Conservation (phyloP, 2,888 invertebrate species). For the Dasysyrphus tricinctus region DNA sequence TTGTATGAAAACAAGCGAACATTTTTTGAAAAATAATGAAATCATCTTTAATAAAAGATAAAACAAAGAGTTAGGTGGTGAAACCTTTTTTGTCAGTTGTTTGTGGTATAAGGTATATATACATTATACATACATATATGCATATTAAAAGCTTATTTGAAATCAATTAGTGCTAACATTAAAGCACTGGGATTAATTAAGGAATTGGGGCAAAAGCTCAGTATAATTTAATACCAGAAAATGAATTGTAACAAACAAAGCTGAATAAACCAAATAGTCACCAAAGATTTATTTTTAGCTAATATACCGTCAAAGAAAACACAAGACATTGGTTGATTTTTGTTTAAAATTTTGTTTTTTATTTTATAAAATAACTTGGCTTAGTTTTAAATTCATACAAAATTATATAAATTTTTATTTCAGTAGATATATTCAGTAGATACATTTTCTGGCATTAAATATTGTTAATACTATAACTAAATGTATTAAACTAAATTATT, state of each 20-base stretch:
- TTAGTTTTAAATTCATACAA: constrained; percentile 40
- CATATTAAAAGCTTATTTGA: not conserved
- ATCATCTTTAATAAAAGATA: not conserved
- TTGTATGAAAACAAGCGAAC: too few species aligned
- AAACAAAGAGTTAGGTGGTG: not conserved
- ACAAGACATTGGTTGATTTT: constrained; percentile 38
- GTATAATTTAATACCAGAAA: constrained; percentile 72
- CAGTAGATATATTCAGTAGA: constrained; percentile 6
- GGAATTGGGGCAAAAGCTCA: not conserved
- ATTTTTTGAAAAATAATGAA: too few species aligned
- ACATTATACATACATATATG: not conserved
- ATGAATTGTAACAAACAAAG: constrained; percentile 43
- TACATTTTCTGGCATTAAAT: constrained; percentile 75
- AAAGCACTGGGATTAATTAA: not conserved
- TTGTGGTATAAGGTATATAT: too few species aligned
- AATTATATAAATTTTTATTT: constrained; percentile 41
- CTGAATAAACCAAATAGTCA: constrained; percentile 31
- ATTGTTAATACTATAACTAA: constrained; percentile 32
- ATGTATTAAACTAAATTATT: constrained; percentile 11
- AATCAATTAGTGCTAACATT: not conserved
- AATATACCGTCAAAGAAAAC: constrained; percentile 57
- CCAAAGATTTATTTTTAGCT: constrained; percentile 16
- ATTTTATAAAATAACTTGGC: constrained; percentile 12
- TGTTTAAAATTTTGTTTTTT: constrained; percentile 42
- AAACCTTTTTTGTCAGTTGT: not conserved